Evolutionary conservation across 2,113 vertebrate species (phyloP).

Genomic region (Phaetusa simplex): DNA sequence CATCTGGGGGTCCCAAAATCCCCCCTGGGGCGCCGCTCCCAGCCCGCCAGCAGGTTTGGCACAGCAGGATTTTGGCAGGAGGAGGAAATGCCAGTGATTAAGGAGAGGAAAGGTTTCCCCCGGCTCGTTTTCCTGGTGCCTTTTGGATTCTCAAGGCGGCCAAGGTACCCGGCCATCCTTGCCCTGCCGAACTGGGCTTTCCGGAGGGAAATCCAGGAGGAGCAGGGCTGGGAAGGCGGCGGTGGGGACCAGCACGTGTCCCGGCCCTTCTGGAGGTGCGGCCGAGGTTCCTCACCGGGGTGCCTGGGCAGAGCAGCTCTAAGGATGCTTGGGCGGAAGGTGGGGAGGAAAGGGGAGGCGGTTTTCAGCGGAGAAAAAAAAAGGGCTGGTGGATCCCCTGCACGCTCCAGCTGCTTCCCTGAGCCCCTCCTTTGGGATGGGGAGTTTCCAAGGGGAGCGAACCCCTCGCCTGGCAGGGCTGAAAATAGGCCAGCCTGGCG

Average conservation of each 20-base stretch:
- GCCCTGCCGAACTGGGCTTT: fast-evolving
- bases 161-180: too few species aligned
- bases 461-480: not conserved
- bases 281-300: fast-evolving
- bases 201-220: not conserved
- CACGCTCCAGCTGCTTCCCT: fast-evolving
- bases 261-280: not conserved
- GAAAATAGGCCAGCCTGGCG: not conserved
- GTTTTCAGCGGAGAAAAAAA: not conserved
- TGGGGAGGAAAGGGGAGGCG: not conserved
- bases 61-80: fast-evolving
- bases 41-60: fast-evolving
- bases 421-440: not conserved
- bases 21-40: fast-evolving
- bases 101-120: not conserved
- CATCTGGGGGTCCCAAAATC: not conserved
- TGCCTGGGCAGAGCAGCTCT: fast-evolving
- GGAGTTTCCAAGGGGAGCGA: not conserved
- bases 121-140: fast-evolving
- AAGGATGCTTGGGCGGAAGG: not conserved
- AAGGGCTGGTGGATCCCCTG: not conserved
- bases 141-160: not conserved
- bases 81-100: not conserved
- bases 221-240: not conserved
- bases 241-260: not conserved